Conservation (phyloP, 2,113 vertebrate genomes). For the Struthidea cinerea region DNA sequence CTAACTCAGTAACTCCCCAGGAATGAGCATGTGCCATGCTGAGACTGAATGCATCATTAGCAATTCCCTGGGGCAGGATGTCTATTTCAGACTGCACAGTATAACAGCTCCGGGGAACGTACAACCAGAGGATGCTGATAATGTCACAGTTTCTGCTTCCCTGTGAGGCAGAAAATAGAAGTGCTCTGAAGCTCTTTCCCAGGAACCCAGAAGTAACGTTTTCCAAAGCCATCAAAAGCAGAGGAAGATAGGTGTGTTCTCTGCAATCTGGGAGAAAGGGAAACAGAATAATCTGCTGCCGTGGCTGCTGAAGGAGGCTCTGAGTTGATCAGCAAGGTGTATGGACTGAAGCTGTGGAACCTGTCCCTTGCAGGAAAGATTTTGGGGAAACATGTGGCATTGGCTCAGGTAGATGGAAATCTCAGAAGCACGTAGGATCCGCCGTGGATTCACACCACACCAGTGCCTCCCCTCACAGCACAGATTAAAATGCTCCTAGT, state of each 20-base stretch:
- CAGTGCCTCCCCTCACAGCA: not conserved
- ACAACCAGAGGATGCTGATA: conserved; percentile 38
- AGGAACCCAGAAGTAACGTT: not conserved
- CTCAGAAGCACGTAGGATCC: not conserved
- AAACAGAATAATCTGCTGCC: not conserved
- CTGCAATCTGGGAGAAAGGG: not conserved
- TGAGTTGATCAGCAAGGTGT: not conserved
- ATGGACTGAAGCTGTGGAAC: not conserved
- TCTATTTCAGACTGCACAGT: conserved; percentile 36
- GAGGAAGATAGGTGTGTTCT: not conserved
- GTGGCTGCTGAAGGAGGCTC: not conserved
- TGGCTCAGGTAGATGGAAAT: not conserved
- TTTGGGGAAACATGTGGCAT: not conserved
- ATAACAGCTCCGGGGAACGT: conserved; percentile 34
- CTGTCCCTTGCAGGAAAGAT: not conserved
- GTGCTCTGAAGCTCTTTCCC: not conserved
- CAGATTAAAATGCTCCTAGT: not conserved
- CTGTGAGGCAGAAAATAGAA: conserved; percentile 47
- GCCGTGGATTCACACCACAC: not conserved
- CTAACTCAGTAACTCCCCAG: conserved; percentile 48
- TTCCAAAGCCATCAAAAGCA: not conserved
- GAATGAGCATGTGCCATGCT: conserved; percentile 54
- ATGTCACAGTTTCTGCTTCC: conserved; percentile 49
- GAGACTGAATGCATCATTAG: conserved; percentile 35
- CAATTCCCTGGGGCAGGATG: conserved; percentile 1